phyloP scores from a whole-genome alignment of 2,888 invertebrate genomes.

The Agrotis exclamationis region DNA sequence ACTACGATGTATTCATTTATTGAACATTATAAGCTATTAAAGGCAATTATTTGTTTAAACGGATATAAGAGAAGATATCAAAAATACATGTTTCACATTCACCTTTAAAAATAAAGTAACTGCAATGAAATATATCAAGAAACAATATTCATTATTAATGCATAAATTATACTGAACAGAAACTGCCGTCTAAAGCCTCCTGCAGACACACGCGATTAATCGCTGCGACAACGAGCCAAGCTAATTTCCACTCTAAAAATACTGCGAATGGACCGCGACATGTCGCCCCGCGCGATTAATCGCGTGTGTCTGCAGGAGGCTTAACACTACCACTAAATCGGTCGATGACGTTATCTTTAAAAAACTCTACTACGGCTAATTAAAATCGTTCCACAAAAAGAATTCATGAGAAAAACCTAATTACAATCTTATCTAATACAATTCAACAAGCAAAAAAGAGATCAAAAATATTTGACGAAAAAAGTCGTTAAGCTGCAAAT shows the following conservation, averaged over 20 bases:
- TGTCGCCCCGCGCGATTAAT: too few species aligned
- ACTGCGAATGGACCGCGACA: too few species aligned
- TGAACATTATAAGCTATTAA: not conserved
- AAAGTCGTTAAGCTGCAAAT: conserved; percentile 7
- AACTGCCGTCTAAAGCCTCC: conserved; percentile 16
- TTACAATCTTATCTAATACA: conserved; percentile 27
- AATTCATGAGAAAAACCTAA: conserved; percentile 27
- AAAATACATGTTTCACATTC: not conserved
- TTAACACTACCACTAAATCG: not conserved
- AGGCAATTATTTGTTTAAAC: too few species aligned
- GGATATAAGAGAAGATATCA: too few species aligned
- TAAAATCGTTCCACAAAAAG: conserved; percentile 42
- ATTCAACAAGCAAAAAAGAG: conserved; percentile 2
- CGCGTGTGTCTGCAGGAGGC: too few species aligned
- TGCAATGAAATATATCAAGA: not conserved
- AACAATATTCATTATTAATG: conserved; percentile 32
- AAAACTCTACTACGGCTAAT: conserved; percentile 45
- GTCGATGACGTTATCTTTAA: conserved; percentile 41
- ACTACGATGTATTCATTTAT: not conserved
- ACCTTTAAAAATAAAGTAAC: not conserved
- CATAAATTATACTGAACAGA: conserved; percentile 41
- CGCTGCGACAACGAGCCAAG: too few species aligned
- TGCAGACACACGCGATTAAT: too few species aligned
- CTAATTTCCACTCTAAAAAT: too few species aligned
- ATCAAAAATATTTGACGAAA: not conserved